Conservation (phyloP, 2,113 vertebrate species). For the Stegostoma tigrinum region DNA sequence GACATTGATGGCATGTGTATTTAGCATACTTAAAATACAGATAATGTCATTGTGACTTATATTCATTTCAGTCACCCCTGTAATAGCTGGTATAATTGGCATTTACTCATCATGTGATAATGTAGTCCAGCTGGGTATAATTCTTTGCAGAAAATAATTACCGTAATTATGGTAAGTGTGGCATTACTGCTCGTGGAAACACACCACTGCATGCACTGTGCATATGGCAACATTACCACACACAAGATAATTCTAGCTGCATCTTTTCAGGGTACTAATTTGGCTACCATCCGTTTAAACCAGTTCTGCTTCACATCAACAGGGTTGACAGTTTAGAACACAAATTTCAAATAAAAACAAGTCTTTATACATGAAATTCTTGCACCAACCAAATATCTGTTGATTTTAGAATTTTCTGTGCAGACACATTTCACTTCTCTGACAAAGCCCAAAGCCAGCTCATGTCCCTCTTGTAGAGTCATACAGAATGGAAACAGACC, state of each 20-base stretch:
- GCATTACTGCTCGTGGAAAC: background rate
- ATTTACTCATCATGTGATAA: background rate
- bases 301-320: background rate
- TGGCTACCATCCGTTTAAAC: background rate
- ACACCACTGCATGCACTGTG: background rate
- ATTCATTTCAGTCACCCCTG: background rate
- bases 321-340: background rate
- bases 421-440: background rate
- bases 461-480: background rate
- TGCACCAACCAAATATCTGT: background rate
- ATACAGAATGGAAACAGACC: no score
- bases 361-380: background rate
- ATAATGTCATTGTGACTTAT: background rate
- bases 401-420: background rate
- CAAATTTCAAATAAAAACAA: background rate
- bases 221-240: constrained; percentile 17
- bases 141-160: constrained; percentile 8
- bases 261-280: background rate
- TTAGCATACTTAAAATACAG: constrained; percentile 4
- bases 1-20: background rate
- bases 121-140: constrained; percentile 17
- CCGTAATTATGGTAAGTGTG: background rate
- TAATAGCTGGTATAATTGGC: constrained; percentile 2
- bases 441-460: background rate
- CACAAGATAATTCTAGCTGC: background rate